Percentiles rank a stretch among this genome's conserved stretches.
Evolutionary conservation across 2,113 vertebrate species (phyloP).

Genomic region (Saccopteryx bilineata): DNA sequence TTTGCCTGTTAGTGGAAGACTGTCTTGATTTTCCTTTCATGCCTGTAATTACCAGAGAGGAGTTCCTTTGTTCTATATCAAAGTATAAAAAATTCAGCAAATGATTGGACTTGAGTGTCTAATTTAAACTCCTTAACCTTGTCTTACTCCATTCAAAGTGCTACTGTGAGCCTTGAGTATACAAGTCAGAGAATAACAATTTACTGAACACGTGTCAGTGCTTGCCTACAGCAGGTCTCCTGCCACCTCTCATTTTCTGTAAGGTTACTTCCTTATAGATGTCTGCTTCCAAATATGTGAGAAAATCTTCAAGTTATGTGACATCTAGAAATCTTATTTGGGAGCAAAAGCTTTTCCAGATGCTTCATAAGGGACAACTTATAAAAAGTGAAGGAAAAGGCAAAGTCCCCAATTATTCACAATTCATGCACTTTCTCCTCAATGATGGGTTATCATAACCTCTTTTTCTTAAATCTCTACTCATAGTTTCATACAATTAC

Average conservation of each 20-base stretch:
- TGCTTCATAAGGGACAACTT: neutral
- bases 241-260: neutral
- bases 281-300: conserved; percentile 26
- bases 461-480: neutral
- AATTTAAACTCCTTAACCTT: neutral
- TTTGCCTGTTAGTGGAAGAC: neutral
- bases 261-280: neutral
- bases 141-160: neutral
- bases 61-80: neutral
- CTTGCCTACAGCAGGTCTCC: neutral
- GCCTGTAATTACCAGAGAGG: neutral
- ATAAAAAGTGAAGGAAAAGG: neutral
- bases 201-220: neutral
- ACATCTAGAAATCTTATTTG: neutral
- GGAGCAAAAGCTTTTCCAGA: neutral
- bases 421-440: neutral
- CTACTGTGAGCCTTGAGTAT: neutral
- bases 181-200: neutral
- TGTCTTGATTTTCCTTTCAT: conserved; percentile 27
- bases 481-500: neutral
- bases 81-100: conserved; percentile 25
- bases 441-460: neutral
- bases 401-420: neutral
- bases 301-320: neutral
- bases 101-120: neutral